phyloP scores from a whole-genome alignment of 2,888 invertebrate genomes.

The Hyppa rectilinea region DNA sequence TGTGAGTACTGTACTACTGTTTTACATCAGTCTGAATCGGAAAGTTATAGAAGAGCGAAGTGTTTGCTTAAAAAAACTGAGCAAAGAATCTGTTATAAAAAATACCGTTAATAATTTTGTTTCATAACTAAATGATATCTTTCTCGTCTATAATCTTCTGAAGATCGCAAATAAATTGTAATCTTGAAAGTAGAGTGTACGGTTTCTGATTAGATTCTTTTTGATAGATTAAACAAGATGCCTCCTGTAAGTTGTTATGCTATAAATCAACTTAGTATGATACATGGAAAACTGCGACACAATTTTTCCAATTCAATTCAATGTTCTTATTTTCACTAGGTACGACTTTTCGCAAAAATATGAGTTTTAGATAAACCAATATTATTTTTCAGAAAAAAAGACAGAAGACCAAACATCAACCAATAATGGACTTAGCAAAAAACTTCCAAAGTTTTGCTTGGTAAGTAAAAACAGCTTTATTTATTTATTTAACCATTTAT shows the following conservation, averaged over 20 bases:
- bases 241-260: conserved; percentile 27
- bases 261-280: background rate
- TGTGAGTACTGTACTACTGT: conserved; percentile 61
- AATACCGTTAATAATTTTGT: conserved; percentile 36
- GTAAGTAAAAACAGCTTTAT: conserved; percentile 68
- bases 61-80: conserved; percentile 10
- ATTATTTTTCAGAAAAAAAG: conserved; percentile 67
- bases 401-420: conserved; percentile 53
- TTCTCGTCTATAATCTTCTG: conserved; percentile 5
- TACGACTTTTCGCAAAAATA: background rate
- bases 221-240: conserved; percentile 21
- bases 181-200: background rate
- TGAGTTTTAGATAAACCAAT: background rate
- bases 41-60: conserved; percentile 11
- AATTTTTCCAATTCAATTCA: background rate
- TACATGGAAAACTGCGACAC: background rate
- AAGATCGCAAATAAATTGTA: background rate
- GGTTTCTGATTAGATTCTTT: conserved; percentile 17
- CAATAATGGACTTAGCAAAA: conserved; percentile 78
- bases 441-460: conserved; percentile 81
- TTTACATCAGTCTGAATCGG: background rate
- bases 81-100: background rate
- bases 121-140: background rate
- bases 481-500: too few relatives aligned
- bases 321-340: background rate